Conservation (phyloP, 2,888 invertebrate genomes). For the Epinotia demarniana region DNA sequence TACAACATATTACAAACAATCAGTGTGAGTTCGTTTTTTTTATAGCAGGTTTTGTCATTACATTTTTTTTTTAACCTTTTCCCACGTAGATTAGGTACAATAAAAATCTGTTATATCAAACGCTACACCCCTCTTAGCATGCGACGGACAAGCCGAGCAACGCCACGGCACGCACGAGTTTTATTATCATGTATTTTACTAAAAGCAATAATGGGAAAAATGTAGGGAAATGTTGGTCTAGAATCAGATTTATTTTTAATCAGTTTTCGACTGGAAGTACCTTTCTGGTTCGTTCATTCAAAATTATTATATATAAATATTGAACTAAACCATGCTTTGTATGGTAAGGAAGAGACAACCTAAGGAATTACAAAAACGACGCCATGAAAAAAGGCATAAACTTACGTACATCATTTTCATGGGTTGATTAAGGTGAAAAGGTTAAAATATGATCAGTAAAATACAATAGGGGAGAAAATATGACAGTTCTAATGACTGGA, state of each 20-base stretch:
- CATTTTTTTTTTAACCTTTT: no score
- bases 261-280: not conserved
- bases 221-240: slow-evolving; percentile 17
- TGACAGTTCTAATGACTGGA: not conserved
- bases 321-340: no score
- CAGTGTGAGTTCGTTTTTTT: no score
- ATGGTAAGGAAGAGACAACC: not conserved
- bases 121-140: slow-evolving; percentile 8
- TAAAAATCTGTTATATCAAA: slow-evolving; percentile 10
- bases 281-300: slow-evolving; percentile 24
- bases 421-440: not conserved
- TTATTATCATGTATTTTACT: slow-evolving; percentile 25
- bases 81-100: not conserved
- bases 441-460: not conserved
- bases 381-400: not conserved
- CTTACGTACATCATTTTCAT: not conserved
- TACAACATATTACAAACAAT: not conserved
- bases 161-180: slow-evolving; percentile 31
- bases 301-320: not conserved
- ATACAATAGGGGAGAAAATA: no score
- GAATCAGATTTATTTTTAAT: not conserved
- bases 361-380: not conserved
- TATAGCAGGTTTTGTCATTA: no score
- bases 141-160: slow-evolving; percentile 42
- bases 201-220: slow-evolving; percentile 42